Base-by-base conservation (phyloP, 1,140 invertebrate genomes). In the Scaptomyza montana region DNA sequence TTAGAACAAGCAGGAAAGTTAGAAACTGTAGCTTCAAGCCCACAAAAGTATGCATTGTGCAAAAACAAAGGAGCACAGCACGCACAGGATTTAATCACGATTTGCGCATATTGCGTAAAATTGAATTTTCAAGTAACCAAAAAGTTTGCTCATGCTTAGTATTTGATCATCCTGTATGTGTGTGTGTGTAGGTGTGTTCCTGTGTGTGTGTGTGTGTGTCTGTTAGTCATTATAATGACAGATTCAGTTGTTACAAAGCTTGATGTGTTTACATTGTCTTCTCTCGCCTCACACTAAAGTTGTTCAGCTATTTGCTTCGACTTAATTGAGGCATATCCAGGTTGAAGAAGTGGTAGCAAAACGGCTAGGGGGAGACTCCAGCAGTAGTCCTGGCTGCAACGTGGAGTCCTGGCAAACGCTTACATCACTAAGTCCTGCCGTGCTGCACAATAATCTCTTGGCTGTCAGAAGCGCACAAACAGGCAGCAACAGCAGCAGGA, bases 41-140 rank as follows among this genome's bases (percentile, higher is more conserved):
- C 67, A 39, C 71, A 69, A 72, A 63, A 84, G 76, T 84, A 63
- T 62, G 80, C 79, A 76, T 74, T 77, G 65, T 21, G 47, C 28
- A 56, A 36, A 36, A 36, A 7, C 2, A 36, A 36, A 76, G 66
- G 21, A 25, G 3, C 21, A 25, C 41, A 57, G 72, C 62, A 68
- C 66, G 80, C 81, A 74, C 70, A 60, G 63, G 71, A 81, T 84
- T 81, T 89, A 87, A 89, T 89, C 84, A 81, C 75, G 84, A 87
- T 87, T 87, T 87, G 84, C 84, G 84, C 84, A 87, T 87, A 77
- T 89, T 89, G 84, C 84, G 84, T 84, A 87, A 87, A 87, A 87
- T 87, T 87, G 85, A 87, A 87, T 87, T 87, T 87, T 82, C 74
- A 87, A 87, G 77, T 87, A 81, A 77, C 84, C 73, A 63, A 89